Evolutionary conservation across 2,888 invertebrate genomes (phyloP).

Genomic region (Eucera pruinosa): DNA sequence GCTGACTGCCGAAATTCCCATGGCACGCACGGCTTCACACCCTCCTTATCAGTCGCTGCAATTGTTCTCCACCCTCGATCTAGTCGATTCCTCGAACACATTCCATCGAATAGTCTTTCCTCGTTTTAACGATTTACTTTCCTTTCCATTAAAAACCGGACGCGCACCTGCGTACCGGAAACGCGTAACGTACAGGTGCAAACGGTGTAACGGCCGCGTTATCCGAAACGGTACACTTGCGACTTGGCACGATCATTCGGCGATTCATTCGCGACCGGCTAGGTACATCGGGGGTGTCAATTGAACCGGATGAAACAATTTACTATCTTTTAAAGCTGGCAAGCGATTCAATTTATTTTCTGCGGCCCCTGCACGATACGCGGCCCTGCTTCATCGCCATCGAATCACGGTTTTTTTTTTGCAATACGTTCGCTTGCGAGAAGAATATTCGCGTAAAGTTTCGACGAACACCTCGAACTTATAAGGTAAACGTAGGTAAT

Average conservation of each 20-base stretch:
- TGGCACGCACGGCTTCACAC: conserved; percentile 75
- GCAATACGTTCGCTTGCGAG: not conserved
- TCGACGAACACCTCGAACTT: not conserved
- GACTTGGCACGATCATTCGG: conserved; percentile 61
- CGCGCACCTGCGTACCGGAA: conserved; percentile 80
- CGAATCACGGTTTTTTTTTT: conserved; percentile 33
- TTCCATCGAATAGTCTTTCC: conserved; percentile 20
- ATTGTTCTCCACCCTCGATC: conserved; percentile 23
- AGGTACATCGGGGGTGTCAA: conserved; percentile 75
- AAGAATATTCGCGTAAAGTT: not conserved
- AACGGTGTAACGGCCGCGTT: conserved; percentile 54
- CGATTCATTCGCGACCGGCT: conserved; percentile 67
- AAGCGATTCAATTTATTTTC: conserved; percentile 82
- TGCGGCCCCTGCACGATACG: conserved; percentile 69
- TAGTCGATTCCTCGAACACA: conserved; percentile 29
- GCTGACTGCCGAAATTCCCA: conserved; percentile 65
- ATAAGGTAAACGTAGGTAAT: too few species aligned
- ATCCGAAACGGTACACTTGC: conserved; percentile 25
- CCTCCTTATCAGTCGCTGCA: conserved; percentile 37
- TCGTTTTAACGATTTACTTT: conserved; percentile 41
- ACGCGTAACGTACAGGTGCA: conserved; percentile 73
- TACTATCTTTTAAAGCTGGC: conserved; percentile 79
- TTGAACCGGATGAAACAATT: conserved; percentile 83
- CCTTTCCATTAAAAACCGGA: conserved; percentile 67
- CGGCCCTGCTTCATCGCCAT: conserved; percentile 46